phyloP scores from a whole-genome alignment of 2,113 vertebrate species.

The Pelvicachromis taeniatus region DNA sequence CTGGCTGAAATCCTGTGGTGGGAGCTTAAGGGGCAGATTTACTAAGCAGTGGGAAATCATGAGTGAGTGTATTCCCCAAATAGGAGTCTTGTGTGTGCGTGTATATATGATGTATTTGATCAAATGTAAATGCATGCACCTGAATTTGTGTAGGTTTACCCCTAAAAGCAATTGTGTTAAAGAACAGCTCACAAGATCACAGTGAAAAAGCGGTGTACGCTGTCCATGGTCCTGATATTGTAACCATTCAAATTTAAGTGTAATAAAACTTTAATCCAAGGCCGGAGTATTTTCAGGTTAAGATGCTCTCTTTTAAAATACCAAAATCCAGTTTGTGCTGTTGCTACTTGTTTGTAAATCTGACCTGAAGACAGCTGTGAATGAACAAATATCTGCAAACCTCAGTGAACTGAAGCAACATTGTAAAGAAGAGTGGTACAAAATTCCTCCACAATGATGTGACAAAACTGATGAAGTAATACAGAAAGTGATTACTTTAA shows the following conservation, averaged over 20 bases:
- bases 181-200: not conserved
- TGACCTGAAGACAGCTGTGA: not conserved
- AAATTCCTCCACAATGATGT: not conserved
- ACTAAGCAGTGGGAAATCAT: too few relatives aligned
- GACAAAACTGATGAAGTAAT: not conserved
- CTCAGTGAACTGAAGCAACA: not conserved
- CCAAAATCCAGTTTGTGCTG: not conserved
- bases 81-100: too few relatives aligned
- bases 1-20: not conserved
- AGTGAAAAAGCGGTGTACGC: not conserved
- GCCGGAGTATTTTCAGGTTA: rapidly evolving
- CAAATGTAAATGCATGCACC: too few relatives aligned
- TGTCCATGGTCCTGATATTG: not conserved
- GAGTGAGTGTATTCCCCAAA: too few relatives aligned
- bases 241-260: not conserved
- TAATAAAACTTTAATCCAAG: not conserved
- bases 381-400: not conserved
- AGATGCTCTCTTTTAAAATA: not conserved
- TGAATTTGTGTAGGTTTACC: too few relatives aligned
- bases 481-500: not conserved
- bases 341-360: not conserved
- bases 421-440: not conserved
- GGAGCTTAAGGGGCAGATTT: not conserved
- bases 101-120: too few relatives aligned
- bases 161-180: not conserved